These are phyloP conservation scores for Pristionchus entomophagus DNA, from an alignment of 2,888 invertebrate species.

Conservation along the genomic window DNA sequence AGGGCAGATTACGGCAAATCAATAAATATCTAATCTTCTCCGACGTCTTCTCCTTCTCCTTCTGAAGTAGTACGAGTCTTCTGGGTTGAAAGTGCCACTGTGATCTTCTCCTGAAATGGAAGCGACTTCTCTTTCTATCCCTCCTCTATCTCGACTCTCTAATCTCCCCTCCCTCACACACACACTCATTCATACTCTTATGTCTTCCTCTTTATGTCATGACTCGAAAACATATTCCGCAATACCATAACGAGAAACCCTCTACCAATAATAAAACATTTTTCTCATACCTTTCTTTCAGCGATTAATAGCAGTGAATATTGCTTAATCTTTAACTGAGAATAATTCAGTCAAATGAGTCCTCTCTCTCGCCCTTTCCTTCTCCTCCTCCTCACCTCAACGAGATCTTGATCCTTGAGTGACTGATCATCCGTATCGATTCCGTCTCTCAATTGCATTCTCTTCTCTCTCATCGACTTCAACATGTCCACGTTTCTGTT, in stretches of 20 bases:
- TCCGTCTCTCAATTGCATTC: conserved; percentile 56
- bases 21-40: conserved; percentile 48
- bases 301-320: too few species aligned
- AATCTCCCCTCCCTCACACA: background rate
- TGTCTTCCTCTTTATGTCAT: background rate
- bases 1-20: background rate
- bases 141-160: background rate
- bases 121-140: background rate
- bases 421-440: conserved; percentile 40
- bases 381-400: background rate
- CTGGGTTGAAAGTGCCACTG: conserved; percentile 68
- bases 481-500: conserved; percentile 56
- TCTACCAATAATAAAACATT: background rate
- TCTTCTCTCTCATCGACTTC: conserved; percentile 52
- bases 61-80: conserved; percentile 58
- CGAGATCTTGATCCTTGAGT: conserved; percentile 17
- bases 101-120: conserved; percentile 70
- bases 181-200: background rate
- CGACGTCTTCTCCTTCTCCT: conserved; percentile 58
- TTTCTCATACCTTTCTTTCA: background rate
- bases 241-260: background rate
- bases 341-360: too few species aligned
- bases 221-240: background rate
- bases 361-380: background rate
- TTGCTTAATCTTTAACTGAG: too few species aligned